Evolutionary conservation across 2,888 invertebrate genomes (phyloP).

Genomic region (Epistrophella euchroma): DNA sequence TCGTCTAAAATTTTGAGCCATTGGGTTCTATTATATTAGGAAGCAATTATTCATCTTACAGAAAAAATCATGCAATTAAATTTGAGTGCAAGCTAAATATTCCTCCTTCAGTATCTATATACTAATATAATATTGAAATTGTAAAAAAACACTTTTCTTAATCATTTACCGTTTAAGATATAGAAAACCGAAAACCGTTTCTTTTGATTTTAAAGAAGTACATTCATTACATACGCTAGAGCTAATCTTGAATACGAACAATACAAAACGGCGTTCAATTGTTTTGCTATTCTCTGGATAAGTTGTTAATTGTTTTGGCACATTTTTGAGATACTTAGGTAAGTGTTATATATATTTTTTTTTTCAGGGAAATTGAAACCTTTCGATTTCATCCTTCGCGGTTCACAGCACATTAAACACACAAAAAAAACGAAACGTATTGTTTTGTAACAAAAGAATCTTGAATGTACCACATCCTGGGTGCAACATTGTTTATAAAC

Average conservation of each 20-base stretch:
- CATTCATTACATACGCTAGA: not conserved
- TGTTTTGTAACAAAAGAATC: conserved; percentile 55
- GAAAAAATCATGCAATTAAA: no score
- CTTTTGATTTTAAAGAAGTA: not conserved
- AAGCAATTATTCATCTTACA: no score
- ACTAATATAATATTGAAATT: no score
- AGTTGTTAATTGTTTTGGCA: conserved; percentile 74
- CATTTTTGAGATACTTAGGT: conserved; percentile 62
- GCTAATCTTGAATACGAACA: conserved; percentile 17
- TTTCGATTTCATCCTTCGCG: conserved; percentile 66
- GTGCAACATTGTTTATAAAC: conserved; percentile 74
- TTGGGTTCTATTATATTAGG: no score
- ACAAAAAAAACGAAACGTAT: conserved; percentile 38
- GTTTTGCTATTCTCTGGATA: conserved; percentile 37
- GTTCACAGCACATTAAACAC: not conserved
- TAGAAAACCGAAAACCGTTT: not conserved
- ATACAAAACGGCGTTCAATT: conserved; percentile 59
- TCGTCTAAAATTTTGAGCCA: no score
- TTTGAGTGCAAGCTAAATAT: no score
- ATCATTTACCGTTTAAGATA: conserved; percentile 17
- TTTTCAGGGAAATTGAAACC: conserved; percentile 62
- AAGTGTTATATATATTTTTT: conserved; percentile 48
- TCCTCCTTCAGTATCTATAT: no score
- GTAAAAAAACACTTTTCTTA: conserved; percentile 12
- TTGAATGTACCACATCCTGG: conserved; percentile 67